These are phyloP conservation scores for Stratiomys singularior DNA, from an alignment of 2,888 invertebrate species.

Conservation along the genomic window DNA sequence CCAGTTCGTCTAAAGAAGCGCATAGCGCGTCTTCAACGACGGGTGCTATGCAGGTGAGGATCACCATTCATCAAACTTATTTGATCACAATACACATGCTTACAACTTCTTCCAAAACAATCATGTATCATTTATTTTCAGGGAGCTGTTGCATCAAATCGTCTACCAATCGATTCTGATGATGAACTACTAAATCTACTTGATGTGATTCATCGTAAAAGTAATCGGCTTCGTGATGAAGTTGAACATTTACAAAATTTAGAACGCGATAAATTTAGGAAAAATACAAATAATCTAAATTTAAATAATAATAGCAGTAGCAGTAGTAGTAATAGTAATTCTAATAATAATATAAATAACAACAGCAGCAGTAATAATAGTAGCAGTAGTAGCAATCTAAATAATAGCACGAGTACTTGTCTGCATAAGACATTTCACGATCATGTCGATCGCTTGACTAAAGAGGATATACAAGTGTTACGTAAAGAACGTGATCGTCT, in stretches of 20 bases:
- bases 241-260: constrained; percentile 72
- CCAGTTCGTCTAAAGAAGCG: constrained; percentile 83
- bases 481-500: constrained; percentile 80
- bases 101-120: constrained; percentile 3
- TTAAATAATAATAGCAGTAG: constrained; percentile 50
- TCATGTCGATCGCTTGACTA: constrained; percentile 61
- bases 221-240: constrained; percentile 76
- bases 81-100: too few relatives aligned
- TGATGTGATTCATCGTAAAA: constrained; percentile 85
- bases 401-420: constrained; percentile 52
- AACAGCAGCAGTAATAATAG: constrained; percentile 46
- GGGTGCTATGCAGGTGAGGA: constrained; percentile 66
- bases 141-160: constrained; percentile 62
- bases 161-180: constrained; percentile 66
- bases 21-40: constrained; percentile 77
- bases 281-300: constrained; percentile 42
- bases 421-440: constrained; percentile 62
- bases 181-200: constrained; percentile 87
- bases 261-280: constrained; percentile 58
- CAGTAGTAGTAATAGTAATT: constrained; percentile 50
- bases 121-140: constrained; percentile 50
- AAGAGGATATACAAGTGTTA: constrained; percentile 71
- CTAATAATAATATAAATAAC: constrained; percentile 58
- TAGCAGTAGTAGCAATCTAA: constrained; percentile 46
- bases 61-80: not conserved